These are phyloP conservation scores for Euproctis similis DNA, from an alignment of 2,888 invertebrate species.

Conservation along the genomic window DNA sequence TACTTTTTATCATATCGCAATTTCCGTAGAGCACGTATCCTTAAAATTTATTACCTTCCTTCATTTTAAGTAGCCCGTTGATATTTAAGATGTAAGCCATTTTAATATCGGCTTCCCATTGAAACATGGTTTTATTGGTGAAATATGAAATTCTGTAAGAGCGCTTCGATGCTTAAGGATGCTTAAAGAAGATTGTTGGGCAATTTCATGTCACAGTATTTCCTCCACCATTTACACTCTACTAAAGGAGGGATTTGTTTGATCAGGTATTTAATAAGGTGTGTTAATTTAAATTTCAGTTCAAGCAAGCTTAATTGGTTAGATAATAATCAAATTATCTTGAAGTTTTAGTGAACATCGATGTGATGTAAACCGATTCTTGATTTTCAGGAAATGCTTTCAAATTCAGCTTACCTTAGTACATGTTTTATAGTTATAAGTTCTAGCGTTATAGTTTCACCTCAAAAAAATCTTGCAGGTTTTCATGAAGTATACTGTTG, in stretches of 20 bases:
- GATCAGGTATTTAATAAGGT: no score
- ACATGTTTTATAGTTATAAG: no score
- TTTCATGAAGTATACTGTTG: no score
- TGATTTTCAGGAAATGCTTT: no score
- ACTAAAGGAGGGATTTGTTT: no score
- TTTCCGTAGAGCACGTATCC: constrained; percentile 12
- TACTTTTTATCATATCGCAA: constrained; percentile 5
- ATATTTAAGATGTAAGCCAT: constrained; percentile 34
- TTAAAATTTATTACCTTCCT: constrained; percentile 28
- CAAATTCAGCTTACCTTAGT: no score
- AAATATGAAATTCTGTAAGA: constrained; percentile 34
- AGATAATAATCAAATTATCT: no score
- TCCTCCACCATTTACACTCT: no score
- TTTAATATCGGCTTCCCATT: constrained; percentile 39
- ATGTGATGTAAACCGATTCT: no score
- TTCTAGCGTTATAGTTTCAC: constrained; percentile 4
- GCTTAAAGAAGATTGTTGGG: constrained; percentile 15
- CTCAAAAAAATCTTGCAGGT: constrained; percentile 1
- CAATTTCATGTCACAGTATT: constrained; percentile 18
- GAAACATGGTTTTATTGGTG: constrained; percentile 27
- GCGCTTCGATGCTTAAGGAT: constrained; percentile 14
- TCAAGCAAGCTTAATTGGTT: no score
- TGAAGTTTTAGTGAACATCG: no score
- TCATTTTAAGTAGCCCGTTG: constrained; percentile 24
- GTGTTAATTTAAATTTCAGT: no score